Percentiles rank a stretch among this genome's conserved stretches.
phyloP scores from a whole-genome alignment of 2,113 vertebrate genomes.

The Pantherophis guttatus region DNA sequence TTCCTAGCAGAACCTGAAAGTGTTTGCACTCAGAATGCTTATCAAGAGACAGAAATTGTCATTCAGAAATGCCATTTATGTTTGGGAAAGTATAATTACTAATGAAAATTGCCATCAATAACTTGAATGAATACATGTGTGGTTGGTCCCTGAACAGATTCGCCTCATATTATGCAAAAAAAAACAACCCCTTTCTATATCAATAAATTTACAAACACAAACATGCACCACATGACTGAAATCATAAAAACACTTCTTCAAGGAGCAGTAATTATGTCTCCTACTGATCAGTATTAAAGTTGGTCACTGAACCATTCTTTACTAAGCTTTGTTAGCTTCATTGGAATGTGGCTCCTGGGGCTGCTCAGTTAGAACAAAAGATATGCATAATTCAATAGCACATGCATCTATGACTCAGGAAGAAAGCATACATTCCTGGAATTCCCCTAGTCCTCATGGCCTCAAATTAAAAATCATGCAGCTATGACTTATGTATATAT shows the following conservation, averaged over 20 bases:
- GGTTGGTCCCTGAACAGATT: background rate
- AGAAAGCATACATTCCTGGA: background rate
- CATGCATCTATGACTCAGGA: background rate
- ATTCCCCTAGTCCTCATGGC: background rate
- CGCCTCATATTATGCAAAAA: background rate
- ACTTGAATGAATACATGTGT: background rate
- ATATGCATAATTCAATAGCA: background rate
- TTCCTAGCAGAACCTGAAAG: background rate
- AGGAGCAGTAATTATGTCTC: background rate
- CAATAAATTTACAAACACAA: background rate
- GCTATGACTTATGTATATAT: background rate
- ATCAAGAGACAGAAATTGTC: background rate
- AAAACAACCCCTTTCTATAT: background rate
- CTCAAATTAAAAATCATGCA: background rate
- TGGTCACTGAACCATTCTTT: constrained; percentile 26
- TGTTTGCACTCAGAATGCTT: background rate
- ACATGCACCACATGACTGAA: background rate
- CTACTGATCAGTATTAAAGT: constrained; percentile 36
- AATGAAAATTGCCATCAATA: background rate
- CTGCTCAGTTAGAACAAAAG: background rate
- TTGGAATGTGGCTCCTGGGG: constrained; percentile 2
- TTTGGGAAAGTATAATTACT: background rate
- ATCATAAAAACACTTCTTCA: constrained; percentile 4
- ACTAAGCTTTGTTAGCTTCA: constrained; percentile 23
- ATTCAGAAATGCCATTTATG: background rate